Evolutionary conservation across 2,888 invertebrate species (phyloP), one percentile per base, ranked within the genome.

Genomic region (Norana najaformis): DNA sequence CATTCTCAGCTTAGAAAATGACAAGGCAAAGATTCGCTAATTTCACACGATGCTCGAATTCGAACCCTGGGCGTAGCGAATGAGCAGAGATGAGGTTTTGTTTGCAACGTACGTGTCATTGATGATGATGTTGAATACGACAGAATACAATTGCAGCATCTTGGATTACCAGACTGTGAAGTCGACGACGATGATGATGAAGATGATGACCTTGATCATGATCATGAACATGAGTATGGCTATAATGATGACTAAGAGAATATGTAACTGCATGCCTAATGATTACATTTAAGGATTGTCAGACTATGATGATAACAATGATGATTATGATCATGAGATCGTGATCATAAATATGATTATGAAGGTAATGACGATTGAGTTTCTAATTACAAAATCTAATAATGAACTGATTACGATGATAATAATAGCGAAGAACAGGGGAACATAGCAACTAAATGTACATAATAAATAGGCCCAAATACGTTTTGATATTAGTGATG

Each of bases 321-420:
- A 53, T 18, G 47, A 47, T 6, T 20, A 23, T 88, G 36, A 20
- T 88, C 13, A 20, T 88, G 39, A 41, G 88, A 37, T n/a, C 38
- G 30, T 38, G 34, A 37, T 47, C 39, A 38, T 8, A 18, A 47
- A 13, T 13, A 41, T 11, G 41, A 41, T 41, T 83, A 89, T 39
- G 85, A 83, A 38, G 38, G 37, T 89, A n/a, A n/a, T 85, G 89
- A 47, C 85, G 89, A 85, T n/a, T n/a, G n/a, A n/a, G n/a, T n/a
- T n/a, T n/a, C n/a, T n/a, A n/a, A n/a, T n/a, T n/a, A n/a, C n/a
- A n/a, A n/a, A n/a, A n/a, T n/a, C n/a, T n/a, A n/a, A n/a, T 41
- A 18, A 41, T 41, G 41, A 41, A n/a, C n/a, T 11, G 41, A 13
- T 41, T 4, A 41, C 18, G 41, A 13, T 41, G 41, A 13, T 41